A percentile compares a stretch with the other conserved stretches of the same genome.
Evolutionary conservation across 2,888 invertebrate species (phyloP).

Genomic region (Lycophotia porphyrea): DNA sequence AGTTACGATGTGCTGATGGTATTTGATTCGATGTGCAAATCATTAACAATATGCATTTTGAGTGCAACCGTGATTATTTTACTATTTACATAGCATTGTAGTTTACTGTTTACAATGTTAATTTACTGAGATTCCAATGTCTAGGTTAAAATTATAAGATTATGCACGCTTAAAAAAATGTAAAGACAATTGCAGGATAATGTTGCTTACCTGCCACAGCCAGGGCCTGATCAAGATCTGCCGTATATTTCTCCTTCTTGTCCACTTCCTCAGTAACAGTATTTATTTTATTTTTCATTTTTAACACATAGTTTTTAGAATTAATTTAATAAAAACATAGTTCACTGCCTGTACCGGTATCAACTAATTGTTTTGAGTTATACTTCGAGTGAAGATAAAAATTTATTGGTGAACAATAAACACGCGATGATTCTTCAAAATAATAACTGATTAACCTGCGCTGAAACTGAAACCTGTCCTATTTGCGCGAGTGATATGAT

Average conservation of each 20-base stretch:
- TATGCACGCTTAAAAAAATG: too few relatives aligned
- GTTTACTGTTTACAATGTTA: neutral
- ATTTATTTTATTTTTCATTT: slow-evolving; percentile 71
- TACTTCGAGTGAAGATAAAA: slow-evolving; percentile 46
- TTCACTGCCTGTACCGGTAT: slow-evolving; percentile 12
- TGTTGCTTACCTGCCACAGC: slow-evolving; percentile 70
- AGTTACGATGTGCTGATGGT: neutral
- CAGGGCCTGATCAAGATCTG: slow-evolving; percentile 82
- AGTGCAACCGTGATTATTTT: neutral
- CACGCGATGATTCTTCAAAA: slow-evolving; percentile 17
- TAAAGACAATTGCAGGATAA: neutral
- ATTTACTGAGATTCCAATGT: slow-evolving; percentile 5
- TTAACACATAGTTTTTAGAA: slow-evolving; percentile 1
- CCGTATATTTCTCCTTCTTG: slow-evolving; percentile 67
- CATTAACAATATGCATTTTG: neutral
- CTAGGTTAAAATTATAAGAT: neutral
- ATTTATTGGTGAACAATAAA: slow-evolving; percentile 55
- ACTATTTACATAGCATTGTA: neutral
- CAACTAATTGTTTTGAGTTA: slow-evolving; percentile 74
- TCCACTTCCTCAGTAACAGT: slow-evolving; percentile 73
- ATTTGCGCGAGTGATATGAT: slow-evolving; percentile 47
- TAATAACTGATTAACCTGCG: slow-evolving; percentile 17
- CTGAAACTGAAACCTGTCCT: slow-evolving; percentile 41
- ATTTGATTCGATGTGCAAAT: neutral
- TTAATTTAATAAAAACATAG: slow-evolving; percentile 16